Percentiles rank a stretch among this genome's conserved stretches.
Evolutionary conservation across 2,888 invertebrate species (phyloP).

Genomic region (Sinhomidia bicolor): DNA sequence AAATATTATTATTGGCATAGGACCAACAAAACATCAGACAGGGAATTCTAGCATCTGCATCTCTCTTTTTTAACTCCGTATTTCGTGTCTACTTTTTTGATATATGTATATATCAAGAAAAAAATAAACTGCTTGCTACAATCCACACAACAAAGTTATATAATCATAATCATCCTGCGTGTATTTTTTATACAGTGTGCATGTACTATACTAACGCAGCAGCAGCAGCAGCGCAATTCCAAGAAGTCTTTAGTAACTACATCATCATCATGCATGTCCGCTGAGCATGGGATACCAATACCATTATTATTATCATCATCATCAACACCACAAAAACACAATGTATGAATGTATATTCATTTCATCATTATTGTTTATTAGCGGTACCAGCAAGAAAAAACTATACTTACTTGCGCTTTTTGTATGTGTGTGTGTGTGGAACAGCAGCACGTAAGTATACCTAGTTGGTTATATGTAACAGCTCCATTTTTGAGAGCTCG

Average conservation of each 20-base stretch:
- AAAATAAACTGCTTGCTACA: conserved; percentile 13
- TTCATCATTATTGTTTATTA: neutral
- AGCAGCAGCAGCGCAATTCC: conserved; percentile 16
- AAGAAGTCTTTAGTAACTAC: conserved; percentile 57
- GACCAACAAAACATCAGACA: conserved; percentile 64
- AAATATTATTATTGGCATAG: conserved; percentile 72
- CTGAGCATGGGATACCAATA: neutral
- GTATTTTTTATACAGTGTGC: neutral
- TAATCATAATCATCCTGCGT: conserved; percentile 45
- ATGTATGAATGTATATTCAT: conserved; percentile 18
- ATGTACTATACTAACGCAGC: neutral
- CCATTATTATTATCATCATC: no score
- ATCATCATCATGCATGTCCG: neutral
- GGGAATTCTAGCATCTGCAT: conserved; percentile 44
- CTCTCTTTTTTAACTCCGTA: conserved; percentile 12
- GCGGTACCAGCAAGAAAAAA: neutral
- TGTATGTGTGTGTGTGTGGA: neutral
- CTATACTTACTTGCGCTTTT: neutral
- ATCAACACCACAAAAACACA: neutral
- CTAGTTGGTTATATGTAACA: neutral
- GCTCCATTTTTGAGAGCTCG: conserved; percentile 6
- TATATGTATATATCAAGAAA: conserved; percentile 26
- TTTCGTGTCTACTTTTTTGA: conserved; percentile 46
- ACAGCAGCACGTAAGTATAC: neutral
- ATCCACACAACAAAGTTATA: conserved; percentile 9